Evolutionary conservation across 1,140 invertebrate genomes (phyloP).

Genomic region (Eueides isabella): DNA sequence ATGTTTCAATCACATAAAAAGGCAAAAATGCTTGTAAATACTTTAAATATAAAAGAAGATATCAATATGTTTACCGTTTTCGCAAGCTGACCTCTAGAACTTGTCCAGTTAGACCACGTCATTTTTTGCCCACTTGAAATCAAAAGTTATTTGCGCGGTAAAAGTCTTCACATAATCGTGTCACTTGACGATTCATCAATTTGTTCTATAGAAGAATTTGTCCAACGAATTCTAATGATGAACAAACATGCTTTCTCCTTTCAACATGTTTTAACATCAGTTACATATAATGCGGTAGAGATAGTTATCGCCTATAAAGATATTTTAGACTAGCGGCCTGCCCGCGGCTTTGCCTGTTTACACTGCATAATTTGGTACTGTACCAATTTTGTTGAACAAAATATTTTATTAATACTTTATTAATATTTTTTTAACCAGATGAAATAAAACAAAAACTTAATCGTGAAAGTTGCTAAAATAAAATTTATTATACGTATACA

Average conservation of each 20-base stretch:
- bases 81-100: neutral
- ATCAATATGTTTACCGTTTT: neutral
- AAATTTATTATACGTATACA: no score
- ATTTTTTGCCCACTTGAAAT: constrained; percentile 15
- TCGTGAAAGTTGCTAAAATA: no score
- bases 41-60: neutral
- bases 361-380: no score
- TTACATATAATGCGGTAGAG: constrained; percentile 11
- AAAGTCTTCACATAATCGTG: constrained; percentile 25
- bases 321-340: neutral
- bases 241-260: constrained; percentile 49
- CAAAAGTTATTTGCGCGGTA: constrained; percentile 14
- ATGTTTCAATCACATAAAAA: neutral
- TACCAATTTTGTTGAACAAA: no score
- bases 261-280: constrained; percentile 42
- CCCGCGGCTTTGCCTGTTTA: no score
- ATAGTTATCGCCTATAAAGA: neutral
- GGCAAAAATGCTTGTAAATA: neutral
- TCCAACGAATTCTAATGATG: constrained; percentile 44
- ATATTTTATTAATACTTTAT: no score
- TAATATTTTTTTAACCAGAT: no score
- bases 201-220: constrained; percentile 36
- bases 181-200: constrained; percentile 34
- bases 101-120: neutral
- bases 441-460: no score